phyloP scores from a whole-genome alignment of 2,888 invertebrate species.

The Amphimallon solstitiale region DNA sequence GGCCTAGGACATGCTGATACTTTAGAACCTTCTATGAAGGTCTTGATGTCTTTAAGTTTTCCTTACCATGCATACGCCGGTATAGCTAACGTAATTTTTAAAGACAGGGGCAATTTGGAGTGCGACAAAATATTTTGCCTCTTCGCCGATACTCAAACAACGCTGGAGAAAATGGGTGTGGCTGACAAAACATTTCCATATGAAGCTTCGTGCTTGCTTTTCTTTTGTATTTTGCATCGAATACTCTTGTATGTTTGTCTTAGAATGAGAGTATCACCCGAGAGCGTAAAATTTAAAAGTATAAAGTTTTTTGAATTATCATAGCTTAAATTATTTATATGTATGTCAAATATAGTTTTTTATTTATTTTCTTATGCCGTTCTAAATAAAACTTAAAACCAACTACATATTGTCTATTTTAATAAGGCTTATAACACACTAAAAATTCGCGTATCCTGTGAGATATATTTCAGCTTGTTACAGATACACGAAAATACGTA shows the following conservation, averaged over 20 bases:
- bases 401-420: no score
- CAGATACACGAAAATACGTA: no score
- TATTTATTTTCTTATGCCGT: no score
- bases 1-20: constrained; percentile 31
- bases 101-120: constrained; percentile 16
- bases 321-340: background rate
- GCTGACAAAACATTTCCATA: background rate
- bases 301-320: background rate
- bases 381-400: no score
- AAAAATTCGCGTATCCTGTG: no score
- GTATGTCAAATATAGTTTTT: no score
- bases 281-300: background rate
- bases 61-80: constrained; percentile 32
- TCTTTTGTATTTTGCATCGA: constrained; percentile 23
- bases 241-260: constrained; percentile 24
- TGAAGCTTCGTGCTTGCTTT: background rate
- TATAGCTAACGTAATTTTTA: constrained; percentile 4
- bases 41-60: constrained; percentile 25
- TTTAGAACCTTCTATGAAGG: background rate
- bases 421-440: no score
- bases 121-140: constrained; percentile 37
- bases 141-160: constrained; percentile 17
- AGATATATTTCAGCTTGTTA: no score
- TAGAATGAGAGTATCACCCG: constrained; percentile 17
- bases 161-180: constrained; percentile 26